Base-by-base conservation (phyloP, 1,140 invertebrate genomes). In the Drosophila serrata region DNA sequence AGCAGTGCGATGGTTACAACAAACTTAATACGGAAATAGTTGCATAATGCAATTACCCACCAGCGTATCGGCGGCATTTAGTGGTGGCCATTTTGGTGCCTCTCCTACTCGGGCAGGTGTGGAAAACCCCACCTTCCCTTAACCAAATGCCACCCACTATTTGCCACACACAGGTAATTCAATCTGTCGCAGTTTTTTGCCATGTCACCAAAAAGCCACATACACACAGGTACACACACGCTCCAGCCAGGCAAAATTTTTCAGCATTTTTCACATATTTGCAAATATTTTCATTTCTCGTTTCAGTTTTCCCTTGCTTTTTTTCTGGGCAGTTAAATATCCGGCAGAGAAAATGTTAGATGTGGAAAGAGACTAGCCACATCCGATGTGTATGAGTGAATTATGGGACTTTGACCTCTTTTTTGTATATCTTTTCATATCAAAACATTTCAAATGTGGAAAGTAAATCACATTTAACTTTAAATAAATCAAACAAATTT, bases 41-140 rank as follows among this genome's bases (percentile, higher is more conserved):
- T 90, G 85, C 70, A 90, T 90, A 90, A 90, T 90, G 81, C 86
- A 90, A 90, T 90, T 90, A 90, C 81, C 86, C 75, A 68, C 78
- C 65, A 73, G 48, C 85, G 81, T 90, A 85, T 88, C 77, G 85
- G 69, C 85, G 59, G 60, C 57, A 73, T 73, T 73, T 73, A 73
- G 69, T 72, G 76, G 65, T 24, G 75, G 56, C 33, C 62, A 61
- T 60, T 68, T 76, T 43, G 56, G 72, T 42, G 67, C 72, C n/a
- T n/a, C n/a, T n/a, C n/a, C n/a, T n/a, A n/a, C n/a, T n/a, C n/a
- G n/a, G n/a, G n/a, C n/a, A n/a, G n/a, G n/a, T n/a, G n/a, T n/a
- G n/a, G n/a, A n/a, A 24, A 24, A 4, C 24, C 17, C 12, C n/a
- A 8, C 22, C n/a, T n/a, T 3, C 24, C 45, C 8, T 1, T 22